Evolutionary conservation across 2,888 invertebrate species (phyloP).

Genomic region (Cantharis lateralis): DNA sequence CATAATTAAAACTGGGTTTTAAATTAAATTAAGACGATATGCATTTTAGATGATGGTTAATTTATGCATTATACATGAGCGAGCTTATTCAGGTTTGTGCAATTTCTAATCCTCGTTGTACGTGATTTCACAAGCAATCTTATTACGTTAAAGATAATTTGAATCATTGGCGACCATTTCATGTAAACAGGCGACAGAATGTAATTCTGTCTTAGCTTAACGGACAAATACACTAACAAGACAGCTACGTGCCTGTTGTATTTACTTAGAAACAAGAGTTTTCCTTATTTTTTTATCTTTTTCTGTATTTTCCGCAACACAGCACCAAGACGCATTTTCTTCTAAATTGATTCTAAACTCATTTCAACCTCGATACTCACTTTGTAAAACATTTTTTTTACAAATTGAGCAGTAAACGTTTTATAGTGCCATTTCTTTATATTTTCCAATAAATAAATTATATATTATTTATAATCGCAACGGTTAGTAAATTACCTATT

Average conservation of each 20-base stretch:
- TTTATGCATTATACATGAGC: constrained; percentile 28
- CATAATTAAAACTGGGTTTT: constrained; percentile 24
- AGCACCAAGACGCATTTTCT: constrained; percentile 6
- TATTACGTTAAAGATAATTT: constrained; percentile 31
- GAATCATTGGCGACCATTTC: constrained; percentile 33
- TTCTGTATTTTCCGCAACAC: constrained; percentile 2
- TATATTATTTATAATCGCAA: neutral
- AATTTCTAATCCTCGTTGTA: constrained; percentile 26
- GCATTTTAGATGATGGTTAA: constrained; percentile 27
- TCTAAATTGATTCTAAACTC: constrained; percentile 5
- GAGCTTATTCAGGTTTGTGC: constrained; percentile 25
- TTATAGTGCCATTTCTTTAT: neutral
- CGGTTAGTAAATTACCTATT: neutral
- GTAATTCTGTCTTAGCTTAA: constrained; percentile 31
- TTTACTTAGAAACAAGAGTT: constrained; percentile 20
- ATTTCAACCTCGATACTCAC: neutral
- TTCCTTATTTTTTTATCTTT: constrained; percentile 14
- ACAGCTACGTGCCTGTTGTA: constrained; percentile 27
- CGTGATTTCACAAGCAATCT: constrained; percentile 32
- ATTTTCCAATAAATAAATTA: neutral
- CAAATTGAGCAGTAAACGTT: neutral
- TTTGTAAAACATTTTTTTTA: neutral
- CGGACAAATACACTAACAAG: constrained; percentile 30
- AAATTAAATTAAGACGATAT: constrained; percentile 24
- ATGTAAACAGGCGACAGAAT: constrained; percentile 31